These are phyloP conservation scores for Lagocephalus sceleratus DNA, from an alignment of 2,797 vertebrate genomes.

Conservation along the genomic window DNA sequence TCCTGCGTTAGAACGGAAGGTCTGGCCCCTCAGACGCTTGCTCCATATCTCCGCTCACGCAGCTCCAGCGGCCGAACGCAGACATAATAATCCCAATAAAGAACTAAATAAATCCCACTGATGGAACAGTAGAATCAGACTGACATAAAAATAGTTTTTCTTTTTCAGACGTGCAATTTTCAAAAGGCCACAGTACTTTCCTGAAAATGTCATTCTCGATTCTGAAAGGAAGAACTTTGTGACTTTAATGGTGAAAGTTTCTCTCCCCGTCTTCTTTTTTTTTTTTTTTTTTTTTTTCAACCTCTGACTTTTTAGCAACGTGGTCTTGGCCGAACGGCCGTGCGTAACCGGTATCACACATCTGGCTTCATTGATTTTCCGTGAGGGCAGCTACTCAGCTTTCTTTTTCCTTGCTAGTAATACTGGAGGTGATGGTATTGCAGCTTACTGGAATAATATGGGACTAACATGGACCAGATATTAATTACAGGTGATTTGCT, in stretches of 20 bases:
- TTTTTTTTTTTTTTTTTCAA: too few species aligned
- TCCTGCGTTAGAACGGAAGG: conserved; percentile 50
- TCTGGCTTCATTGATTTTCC: conserved; percentile 23
- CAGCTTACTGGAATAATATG: conserved; percentile 34
- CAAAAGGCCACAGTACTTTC: too few species aligned
- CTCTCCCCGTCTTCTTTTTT: too few species aligned
- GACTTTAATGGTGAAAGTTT: too few species aligned
- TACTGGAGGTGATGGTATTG: conserved; percentile 25
- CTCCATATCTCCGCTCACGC: conserved; percentile 12
- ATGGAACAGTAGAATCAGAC: too few species aligned
- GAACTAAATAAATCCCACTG: too few species aligned
- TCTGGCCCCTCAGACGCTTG: conserved; percentile 26
- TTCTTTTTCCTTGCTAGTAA: conserved; percentile 45
- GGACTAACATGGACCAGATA: conserved; percentile 32
- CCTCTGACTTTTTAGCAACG: background rate
- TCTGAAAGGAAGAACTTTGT: too few species aligned
- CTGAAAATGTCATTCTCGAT: too few species aligned
- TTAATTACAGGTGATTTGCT: conserved; percentile 42
- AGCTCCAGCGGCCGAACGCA: background rate
- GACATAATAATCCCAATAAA: too few species aligned
- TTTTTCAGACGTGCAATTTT: too few species aligned
- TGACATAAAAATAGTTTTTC: too few species aligned
- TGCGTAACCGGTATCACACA: background rate
- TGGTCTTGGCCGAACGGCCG: background rate
- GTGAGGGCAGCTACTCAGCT: conserved; percentile 2